Conservation (phyloP, 2,888 invertebrate species). For the Drosophila silvestris region DNA sequence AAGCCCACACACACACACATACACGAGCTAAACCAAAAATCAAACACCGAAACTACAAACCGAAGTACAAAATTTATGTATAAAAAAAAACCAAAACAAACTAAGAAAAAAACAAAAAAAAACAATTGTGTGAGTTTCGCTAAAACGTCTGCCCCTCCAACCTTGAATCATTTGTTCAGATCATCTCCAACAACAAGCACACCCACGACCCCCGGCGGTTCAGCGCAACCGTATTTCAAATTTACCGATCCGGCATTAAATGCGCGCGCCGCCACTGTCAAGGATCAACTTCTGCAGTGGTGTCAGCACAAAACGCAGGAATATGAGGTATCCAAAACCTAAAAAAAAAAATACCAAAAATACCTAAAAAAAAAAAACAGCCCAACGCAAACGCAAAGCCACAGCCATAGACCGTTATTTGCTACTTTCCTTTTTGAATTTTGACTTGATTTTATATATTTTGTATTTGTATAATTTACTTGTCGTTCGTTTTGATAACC, state of each 20-base stretch:
- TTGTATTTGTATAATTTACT: slow-evolving; percentile 40
- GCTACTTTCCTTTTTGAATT: slow-evolving; percentile 27
- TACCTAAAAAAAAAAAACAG: slow-evolving; percentile 38
- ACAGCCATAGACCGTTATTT: slow-evolving; percentile 54
- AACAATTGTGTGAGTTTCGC: slow-evolving; percentile 77
- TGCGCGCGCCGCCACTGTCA: slow-evolving; percentile 97
- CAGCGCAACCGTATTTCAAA: slow-evolving; percentile 93
- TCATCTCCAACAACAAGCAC: slow-evolving; percentile 90
- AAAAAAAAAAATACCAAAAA: slow-evolving; percentile 45
- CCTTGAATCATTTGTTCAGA: slow-evolving; percentile 86
- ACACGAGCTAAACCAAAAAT: slow-evolving; percentile 38
- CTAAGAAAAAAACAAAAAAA: slow-evolving; percentile 29
- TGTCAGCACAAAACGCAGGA: slow-evolving; percentile 98
- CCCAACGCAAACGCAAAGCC: slow-evolving; percentile 48
- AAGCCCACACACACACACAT: slow-evolving; percentile 32
- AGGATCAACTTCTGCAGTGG: slow-evolving; percentile 98
- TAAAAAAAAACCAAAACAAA: slow-evolving; percentile 21
- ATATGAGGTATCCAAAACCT: slow-evolving; percentile 92
- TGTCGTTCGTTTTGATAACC: slow-evolving; percentile 48
- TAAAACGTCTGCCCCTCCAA: slow-evolving; percentile 84
- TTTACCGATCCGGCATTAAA: slow-evolving; percentile 96
- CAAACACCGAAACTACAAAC: slow-evolving; percentile 42
- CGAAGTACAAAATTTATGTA: slow-evolving; percentile 45
- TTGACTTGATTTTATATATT: slow-evolving; percentile 28
- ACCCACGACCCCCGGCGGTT: slow-evolving; percentile 85